Evolutionary conservation across 2,113 vertebrate genomes (phyloP), one percentile per base, ranked within the genome.

Genomic region (Macquaria ambigua): DNA sequence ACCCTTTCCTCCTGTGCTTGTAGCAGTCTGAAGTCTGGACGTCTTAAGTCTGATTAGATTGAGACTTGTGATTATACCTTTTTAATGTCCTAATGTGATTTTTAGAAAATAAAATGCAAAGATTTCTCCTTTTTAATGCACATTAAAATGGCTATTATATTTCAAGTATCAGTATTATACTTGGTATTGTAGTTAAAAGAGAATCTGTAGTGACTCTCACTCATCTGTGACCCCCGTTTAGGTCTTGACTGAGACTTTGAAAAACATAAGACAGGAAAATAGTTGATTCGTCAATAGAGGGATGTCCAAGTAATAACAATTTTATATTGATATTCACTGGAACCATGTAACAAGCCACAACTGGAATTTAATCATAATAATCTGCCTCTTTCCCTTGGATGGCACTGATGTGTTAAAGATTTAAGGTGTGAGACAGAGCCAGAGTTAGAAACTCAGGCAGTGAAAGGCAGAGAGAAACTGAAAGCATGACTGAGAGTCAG

Each of bases 351-450:
- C 31, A 78, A 87, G 59, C 66, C 59, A 67, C 84, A 78, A 59
- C 46, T 55, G 55, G 34, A 85, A 79, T 85, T 76, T 87, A 55
- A 85, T 85, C 37, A 77, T 81, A 84, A 83, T 86, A 77, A 62
- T 70, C 75, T 75, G 58, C 64, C 64, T 81, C 56, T 67, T 88
- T 86, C 8, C 58, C 48, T 79, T 72, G 68, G 82, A 83, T 72
- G 66, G 68, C 78, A 85, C 52, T 64, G 73, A 83, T 76, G 82
- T 84, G 82, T 91, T 77, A 74, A 75, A 87, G 66, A 83, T 89
- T 83, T 81, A 89, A 86, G 84, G 83, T 84, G 76, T 63, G 80
- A 90, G 83, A 89, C 73, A 31, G 72, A 83, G 37, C n/a, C 79
- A 79, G 61, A 84, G 75, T 88, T 82, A 81, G 56, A 89, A 77